Base-by-base conservation (phyloP, 2,797 vertebrate species). In the Benthosema pterotum region DNA sequence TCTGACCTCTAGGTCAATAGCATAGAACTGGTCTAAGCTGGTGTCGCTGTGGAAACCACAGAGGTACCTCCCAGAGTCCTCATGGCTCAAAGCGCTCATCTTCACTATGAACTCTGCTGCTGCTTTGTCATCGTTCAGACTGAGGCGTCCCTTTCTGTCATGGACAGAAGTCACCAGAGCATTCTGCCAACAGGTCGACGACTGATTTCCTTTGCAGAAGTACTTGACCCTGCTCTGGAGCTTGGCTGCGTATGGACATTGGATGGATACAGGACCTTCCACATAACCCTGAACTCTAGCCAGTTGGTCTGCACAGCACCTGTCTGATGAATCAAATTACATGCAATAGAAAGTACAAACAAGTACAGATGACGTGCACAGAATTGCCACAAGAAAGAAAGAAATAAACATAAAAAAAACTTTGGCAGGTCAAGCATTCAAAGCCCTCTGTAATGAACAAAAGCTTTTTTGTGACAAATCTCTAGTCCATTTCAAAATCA, bases 1-100 rank as follows among this genome's bases (percentile, higher is more conserved):
- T 71, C 48, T 68, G 19, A 83, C 72, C 7, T 79, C 16, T n/a
- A 82, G 43, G 3, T 71, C 8, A 13, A 70, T 46, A 55, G 69
- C 79, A 75, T 61, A 56, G 67, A 86, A 83, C 54, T 45, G 19
- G 62, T 82, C 75, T 32, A 60, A 25, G 28, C 28, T n/a, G 0
- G n/a, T 42, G 60, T 49, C 43, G 48, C 0, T 48, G 0, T 58
- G 63, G 49, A 81, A 12, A 0, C 78, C 85, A 60, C 84, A 88
- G 11, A 88, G 73, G 28, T 87, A 87, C 3, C 0, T 46, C 2
- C 84, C 85, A 63, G 77, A 71, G 47, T 88, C 72, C 2, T 28
- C 11, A 8, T 8, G 0, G 28, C 42, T 83, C 67, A 87, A 18
- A 12, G 6, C 43, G 46, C 0, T 51, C 17, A 87, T 55, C 3